Percentiles rank a stretch among this genome's conserved stretches.
Evolutionary conservation across 1,140 invertebrate genomes (phyloP).

Genomic region (Drosophila mayri): DNA sequence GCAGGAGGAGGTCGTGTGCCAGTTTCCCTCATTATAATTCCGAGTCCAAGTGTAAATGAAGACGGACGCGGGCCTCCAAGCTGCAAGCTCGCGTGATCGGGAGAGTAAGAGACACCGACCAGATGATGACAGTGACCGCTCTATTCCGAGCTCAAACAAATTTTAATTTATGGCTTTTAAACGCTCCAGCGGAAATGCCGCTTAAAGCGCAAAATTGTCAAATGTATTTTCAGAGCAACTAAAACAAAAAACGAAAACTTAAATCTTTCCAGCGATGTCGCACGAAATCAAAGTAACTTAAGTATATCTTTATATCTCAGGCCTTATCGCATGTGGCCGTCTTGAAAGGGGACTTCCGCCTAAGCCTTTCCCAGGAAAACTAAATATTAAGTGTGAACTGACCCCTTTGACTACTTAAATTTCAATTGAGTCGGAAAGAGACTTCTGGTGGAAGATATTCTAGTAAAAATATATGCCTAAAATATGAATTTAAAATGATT

Average conservation of each 20-base stretch:
- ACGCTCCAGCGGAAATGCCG: conserved; percentile 75
- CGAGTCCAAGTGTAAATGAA: conserved; percentile 64
- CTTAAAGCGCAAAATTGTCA: conserved; percentile 76
- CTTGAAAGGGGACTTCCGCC: conserved; percentile 43
- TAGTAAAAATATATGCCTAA: not conserved
- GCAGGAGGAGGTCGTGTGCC: conserved; percentile 19
- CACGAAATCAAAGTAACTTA: conserved; percentile 65
- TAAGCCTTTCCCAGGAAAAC: conserved; percentile 23
- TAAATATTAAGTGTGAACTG: conserved; percentile 14
- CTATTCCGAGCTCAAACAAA: conserved; percentile 75
- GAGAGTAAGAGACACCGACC: conserved; percentile 29
- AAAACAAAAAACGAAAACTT: conserved; percentile 9
- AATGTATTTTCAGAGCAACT: conserved; percentile 43
- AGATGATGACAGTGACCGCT: conserved; percentile 77
- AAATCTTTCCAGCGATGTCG: conserved; percentile 47
- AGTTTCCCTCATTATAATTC: conserved; percentile 58
- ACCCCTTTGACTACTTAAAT: conserved; percentile 18
- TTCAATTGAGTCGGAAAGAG: conserved; percentile 7
- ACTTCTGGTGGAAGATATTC: not conserved
- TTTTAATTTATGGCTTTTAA: conserved; percentile 80
- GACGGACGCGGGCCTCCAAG: conserved; percentile 66
- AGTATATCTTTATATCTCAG: conserved; percentile 28
- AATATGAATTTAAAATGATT: not conserved
- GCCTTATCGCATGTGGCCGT: conserved; percentile 35
- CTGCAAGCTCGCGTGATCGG: conserved; percentile 60